These are phyloP conservation scores for Frieseomelitta varia DNA, from an alignment of 1,140 invertebrate genomes.

Conservation along the genomic window DNA sequence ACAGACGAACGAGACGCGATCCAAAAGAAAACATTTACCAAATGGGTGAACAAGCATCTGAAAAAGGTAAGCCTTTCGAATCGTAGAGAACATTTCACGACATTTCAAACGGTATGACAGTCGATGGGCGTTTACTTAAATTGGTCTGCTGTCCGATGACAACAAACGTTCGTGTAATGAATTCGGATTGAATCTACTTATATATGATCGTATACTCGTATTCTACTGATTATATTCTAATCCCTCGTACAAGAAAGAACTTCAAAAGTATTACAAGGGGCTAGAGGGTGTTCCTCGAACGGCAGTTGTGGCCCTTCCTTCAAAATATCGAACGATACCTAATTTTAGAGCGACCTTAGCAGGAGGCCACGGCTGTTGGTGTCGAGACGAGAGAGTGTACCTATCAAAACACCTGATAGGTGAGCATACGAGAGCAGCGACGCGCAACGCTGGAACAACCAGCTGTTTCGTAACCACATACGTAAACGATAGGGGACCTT, in stretches of 20 bases:
- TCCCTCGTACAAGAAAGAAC: background rate
- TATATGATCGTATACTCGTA: no score
- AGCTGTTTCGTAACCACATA: slow-evolving; percentile 51
- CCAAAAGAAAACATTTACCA: slow-evolving; percentile 99
- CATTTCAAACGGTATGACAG: background rate
- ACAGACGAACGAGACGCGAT: slow-evolving; percentile 99
- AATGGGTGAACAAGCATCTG: slow-evolving; percentile 99
- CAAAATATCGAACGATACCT: slow-evolving; percentile 42
- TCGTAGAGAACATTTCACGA: background rate
- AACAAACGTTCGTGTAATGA: background rate
- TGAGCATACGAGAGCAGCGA: slow-evolving; percentile 32
- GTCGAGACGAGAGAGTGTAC: slow-evolving; percentile 3
- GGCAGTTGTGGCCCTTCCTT: slow-evolving; percentile 35
- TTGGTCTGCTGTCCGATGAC: background rate
- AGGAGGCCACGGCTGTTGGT: slow-evolving; percentile 35
- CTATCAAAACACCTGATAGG: slow-evolving; percentile 50
- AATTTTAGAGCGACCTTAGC: slow-evolving; percentile 53
- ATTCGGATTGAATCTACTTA: background rate
- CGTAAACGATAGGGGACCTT: slow-evolving; percentile 31
- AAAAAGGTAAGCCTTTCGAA: slow-evolving; percentile 92
- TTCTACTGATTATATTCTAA: slow-evolving; percentile 2
- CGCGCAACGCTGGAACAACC: slow-evolving; percentile 42
- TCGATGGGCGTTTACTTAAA: slow-evolving; percentile 14
- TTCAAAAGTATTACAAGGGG: background rate
- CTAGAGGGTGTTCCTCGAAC: background rate